Evolutionary conservation across 1,140 invertebrate genomes (phyloP).

Genomic region (Diorhabda elongata): DNA sequence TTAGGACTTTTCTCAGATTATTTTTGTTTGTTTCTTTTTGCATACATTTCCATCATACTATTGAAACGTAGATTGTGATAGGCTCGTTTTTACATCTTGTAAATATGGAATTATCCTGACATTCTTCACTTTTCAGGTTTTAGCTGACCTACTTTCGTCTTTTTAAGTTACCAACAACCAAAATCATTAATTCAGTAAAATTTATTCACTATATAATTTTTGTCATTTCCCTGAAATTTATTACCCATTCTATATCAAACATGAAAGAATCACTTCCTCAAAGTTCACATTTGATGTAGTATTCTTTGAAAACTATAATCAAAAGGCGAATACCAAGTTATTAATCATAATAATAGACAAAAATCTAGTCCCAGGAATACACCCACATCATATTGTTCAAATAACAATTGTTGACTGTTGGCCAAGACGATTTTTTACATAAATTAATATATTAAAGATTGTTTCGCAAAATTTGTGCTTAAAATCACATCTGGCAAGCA

Average conservation of each 20-base stretch:
- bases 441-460: neutral
- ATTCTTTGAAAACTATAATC: too few relatives aligned
- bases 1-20: too few relatives aligned
- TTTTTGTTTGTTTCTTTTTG: too few relatives aligned
- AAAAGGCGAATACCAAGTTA: too few relatives aligned
- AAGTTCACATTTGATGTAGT: neutral
- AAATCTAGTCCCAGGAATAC: too few relatives aligned
- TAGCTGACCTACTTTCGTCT: conserved; percentile 3
- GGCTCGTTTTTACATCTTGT: too few relatives aligned
- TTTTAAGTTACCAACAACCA: neutral
- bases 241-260: neutral
- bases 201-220: neutral
- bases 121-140: neutral
- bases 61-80: too few relatives aligned
- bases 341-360: too few relatives aligned
- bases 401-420: neutral
- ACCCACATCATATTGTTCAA: neutral
- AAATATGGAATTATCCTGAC: too few relatives aligned
- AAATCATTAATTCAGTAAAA: neutral
- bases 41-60: too few relatives aligned
- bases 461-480: neutral
- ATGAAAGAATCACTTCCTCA: neutral
- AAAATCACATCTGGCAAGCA: conserved; percentile 1
- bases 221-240: neutral
- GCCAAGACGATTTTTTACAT: neutral